A percentile compares a stretch with the other conserved stretches of the same genome.
These are phyloP conservation scores for Patella caerulea DNA, from an alignment of 2,888 invertebrate genomes.

Conservation along the genomic window DNA sequence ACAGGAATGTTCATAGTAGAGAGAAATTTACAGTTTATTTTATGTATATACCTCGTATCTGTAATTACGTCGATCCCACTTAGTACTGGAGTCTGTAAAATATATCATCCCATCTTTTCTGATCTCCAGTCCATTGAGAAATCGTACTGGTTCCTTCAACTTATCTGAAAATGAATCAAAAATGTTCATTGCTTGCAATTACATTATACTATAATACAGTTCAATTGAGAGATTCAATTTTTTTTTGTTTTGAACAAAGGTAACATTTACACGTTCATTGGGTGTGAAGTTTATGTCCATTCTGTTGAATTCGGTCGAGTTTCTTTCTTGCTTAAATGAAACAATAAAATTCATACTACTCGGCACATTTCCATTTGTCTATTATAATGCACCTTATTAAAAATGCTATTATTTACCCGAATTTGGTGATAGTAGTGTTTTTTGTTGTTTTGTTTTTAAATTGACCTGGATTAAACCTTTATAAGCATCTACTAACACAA, in stretches of 20 bases:
- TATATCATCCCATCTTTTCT: constrained; percentile 45
- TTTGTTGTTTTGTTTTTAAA: constrained; percentile 31
- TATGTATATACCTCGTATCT: constrained; percentile 48
- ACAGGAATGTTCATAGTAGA: too few species aligned
- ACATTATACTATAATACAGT: too few species aligned
- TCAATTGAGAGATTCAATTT: too few species aligned
- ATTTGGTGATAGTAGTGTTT: constrained; percentile 41
- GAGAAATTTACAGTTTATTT: too few species aligned
- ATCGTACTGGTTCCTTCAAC: constrained; percentile 43
- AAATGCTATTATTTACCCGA: constrained; percentile 29
- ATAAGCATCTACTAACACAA: constrained; percentile 52
- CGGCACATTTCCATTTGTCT: too few species aligned
- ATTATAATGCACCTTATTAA: too few species aligned
- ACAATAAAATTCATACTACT: too few species aligned
- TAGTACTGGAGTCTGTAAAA: constrained; percentile 54
- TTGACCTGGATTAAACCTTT: constrained; percentile 47
- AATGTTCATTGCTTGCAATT: background rate
- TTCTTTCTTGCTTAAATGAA: too few species aligned
- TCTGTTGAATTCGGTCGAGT: too few species aligned
- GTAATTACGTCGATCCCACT: constrained; percentile 55
- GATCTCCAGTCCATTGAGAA: constrained; percentile 56
- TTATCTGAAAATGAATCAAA: constrained; percentile 37
- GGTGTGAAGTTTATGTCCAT: too few species aligned
- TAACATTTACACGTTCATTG: too few species aligned
- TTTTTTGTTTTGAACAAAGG: too few species aligned